A percentile compares a stretch with the other conserved stretches of the same genome.
Evolutionary conservation across 2,797 vertebrate species (phyloP).

Genomic region (Microcaecilia unicolor): DNA sequence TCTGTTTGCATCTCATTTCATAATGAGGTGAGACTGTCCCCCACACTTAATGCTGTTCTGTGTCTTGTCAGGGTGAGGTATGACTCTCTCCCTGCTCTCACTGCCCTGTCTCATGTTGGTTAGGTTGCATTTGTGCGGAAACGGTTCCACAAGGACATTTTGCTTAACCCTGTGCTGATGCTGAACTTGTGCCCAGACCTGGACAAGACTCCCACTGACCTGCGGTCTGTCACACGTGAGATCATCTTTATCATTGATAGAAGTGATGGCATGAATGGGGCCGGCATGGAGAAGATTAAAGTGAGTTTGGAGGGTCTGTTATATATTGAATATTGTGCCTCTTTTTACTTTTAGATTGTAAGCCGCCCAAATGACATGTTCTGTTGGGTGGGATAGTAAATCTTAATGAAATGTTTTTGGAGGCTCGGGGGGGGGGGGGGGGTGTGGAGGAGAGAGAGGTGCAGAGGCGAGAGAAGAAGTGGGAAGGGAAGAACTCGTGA

Average conservation of each 20-base stretch:
- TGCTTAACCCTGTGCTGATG: slow-evolving; percentile 84
- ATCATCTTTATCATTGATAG: slow-evolving; percentile 78
- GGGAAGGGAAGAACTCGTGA: too few relatives aligned
- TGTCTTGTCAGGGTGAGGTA: neutral
- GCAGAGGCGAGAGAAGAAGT: neutral
- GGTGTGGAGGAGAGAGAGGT: neutral
- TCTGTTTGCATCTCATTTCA: neutral
- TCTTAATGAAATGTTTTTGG: too few relatives aligned
- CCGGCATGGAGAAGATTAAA: slow-evolving; percentile 69
- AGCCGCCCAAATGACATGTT: too few relatives aligned
- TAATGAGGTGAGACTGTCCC: neutral
- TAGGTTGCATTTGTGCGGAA: slow-evolving; percentile 86
- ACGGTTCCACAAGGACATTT: slow-evolving; percentile 91
- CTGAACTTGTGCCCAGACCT: slow-evolving; percentile 86
- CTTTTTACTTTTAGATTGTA: too few relatives aligned
- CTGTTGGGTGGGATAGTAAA: too few relatives aligned
- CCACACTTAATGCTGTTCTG: neutral
- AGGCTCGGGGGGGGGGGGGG: neutral
- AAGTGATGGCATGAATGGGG: slow-evolving; percentile 50
- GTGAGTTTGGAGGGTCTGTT: slow-evolving; percentile 29
- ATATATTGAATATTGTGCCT: too few relatives aligned
- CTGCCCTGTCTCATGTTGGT: neutral
- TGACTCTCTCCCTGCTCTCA: neutral
- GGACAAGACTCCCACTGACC: slow-evolving; percentile 49
- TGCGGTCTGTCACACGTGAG: slow-evolving; percentile 64